Percentiles rank a stretch among this genome's conserved stretches.
These are phyloP conservation scores for Bacillus rossius DNA, from an alignment of 1,140 invertebrate species.

Conservation along the genomic window DNA sequence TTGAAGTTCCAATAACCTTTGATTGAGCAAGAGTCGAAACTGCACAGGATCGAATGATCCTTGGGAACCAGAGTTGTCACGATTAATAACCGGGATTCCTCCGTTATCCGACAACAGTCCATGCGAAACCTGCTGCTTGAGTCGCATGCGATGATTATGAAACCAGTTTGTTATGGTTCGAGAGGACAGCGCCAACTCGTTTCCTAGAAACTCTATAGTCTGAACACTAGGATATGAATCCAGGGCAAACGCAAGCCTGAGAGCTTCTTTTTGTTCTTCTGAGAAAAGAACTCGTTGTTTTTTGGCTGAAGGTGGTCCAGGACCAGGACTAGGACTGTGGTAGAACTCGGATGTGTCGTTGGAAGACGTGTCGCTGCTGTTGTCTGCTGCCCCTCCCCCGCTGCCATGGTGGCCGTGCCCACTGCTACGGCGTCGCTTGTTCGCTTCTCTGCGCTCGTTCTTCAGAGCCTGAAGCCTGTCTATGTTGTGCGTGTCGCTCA, in stretches of 20 bases:
- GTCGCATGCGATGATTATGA: constrained; percentile 97
- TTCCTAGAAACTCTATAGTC: constrained; percentile 92
- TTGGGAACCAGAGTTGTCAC: constrained; percentile 48
- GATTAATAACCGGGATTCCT: constrained; percentile 58
- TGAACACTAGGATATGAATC: constrained; percentile 95
- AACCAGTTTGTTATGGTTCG: constrained; percentile 99
- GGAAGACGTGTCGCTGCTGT: constrained; percentile 78
- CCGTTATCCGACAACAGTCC: constrained; percentile 45
- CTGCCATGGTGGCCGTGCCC: constrained; percentile 44
- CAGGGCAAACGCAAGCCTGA: constrained; percentile 86
- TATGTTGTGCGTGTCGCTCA: constrained; percentile 90
- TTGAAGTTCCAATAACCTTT: constrained; percentile 78
- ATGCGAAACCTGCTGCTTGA: constrained; percentile 84
- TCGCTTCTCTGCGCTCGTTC: constrained; percentile 84
- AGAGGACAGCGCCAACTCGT: constrained; percentile 85
- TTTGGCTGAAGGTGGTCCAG: constrained; percentile 70
- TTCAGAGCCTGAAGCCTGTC: constrained; percentile 81
- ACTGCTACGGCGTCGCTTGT: constrained; percentile 74
- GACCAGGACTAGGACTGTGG: constrained; percentile 74
- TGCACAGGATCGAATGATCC: constrained; percentile 78
- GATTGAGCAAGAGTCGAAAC: constrained; percentile 80
- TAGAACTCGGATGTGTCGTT: constrained; percentile 88
- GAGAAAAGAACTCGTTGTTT: constrained; percentile 93
- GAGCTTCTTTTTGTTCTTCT: constrained; percentile 96
- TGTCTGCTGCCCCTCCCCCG: constrained; percentile 60